Percentiles rank a stretch among this genome's conserved stretches.
Evolutionary conservation across 2,888 invertebrate genomes (phyloP).

Genomic region (Dicranocentrus wangi): DNA sequence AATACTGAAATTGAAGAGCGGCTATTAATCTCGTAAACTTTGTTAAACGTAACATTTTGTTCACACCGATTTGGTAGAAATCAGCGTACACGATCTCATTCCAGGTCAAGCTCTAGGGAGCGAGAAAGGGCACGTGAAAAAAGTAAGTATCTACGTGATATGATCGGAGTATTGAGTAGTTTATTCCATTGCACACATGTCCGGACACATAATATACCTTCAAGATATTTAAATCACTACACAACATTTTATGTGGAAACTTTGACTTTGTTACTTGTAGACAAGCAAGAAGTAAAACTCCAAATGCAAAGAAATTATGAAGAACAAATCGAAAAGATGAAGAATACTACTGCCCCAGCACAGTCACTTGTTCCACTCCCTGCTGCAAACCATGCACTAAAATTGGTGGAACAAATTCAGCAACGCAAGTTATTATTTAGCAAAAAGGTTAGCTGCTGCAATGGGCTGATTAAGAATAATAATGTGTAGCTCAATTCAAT

Average conservation of each 20-base stretch:
- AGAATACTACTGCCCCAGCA: conserved; percentile 26
- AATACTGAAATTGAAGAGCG: too few relatives aligned
- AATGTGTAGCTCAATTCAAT: background rate
- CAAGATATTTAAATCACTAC: too few relatives aligned
- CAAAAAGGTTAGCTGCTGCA: conserved; percentile 78
- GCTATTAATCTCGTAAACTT: too few relatives aligned
- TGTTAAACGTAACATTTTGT: too few relatives aligned
- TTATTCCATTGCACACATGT: too few relatives aligned
- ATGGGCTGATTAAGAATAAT: too few relatives aligned
- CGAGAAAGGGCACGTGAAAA: conserved; percentile 74
- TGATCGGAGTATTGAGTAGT: too few relatives aligned
- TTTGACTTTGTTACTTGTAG: background rate
- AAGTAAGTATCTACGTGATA: conserved; percentile 45
- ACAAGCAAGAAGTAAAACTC: conserved; percentile 55
- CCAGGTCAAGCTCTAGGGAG: conserved; percentile 73
- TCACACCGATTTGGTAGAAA: conserved; percentile 70
- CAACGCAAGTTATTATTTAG: conserved; percentile 94
- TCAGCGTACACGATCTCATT: conserved; percentile 55
- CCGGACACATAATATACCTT: too few relatives aligned
- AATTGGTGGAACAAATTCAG: conserved; percentile 91
- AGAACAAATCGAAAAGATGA: conserved; percentile 66
- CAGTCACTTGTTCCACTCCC: conserved; percentile 38
- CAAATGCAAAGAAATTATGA: conserved; percentile 67
- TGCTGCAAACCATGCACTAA: conserved; percentile 81
- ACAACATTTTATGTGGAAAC: too few relatives aligned